A percentile compares a stretch with the other conserved stretches of the same genome.
Conservation (phyloP, 2,888 invertebrate species). For the Oscheius sp. region DNA sequence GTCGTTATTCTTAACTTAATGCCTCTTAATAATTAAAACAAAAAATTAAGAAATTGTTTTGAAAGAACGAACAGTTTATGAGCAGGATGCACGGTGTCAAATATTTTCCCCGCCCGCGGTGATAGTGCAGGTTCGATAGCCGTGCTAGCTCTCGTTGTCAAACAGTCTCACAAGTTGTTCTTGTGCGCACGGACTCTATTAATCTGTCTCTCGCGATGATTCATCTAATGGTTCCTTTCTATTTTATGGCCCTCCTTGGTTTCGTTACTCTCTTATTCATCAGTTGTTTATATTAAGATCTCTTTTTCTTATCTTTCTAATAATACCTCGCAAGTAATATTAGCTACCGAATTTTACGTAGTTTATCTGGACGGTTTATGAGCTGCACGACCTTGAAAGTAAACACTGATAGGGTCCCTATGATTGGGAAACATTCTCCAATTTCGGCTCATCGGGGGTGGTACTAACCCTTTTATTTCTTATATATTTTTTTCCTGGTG, state of each 20-base stretch:
- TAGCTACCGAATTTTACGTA: neutral
- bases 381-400: constrained; percentile 29
- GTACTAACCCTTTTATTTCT: neutral
- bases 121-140: constrained; percentile 30
- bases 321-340: neutral
- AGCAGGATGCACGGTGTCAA: constrained; percentile 23
- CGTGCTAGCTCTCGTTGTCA: constrained; percentile 25
- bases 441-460: no score
- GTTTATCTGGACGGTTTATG: constrained; percentile 24
- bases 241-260: neutral
- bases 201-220: constrained; percentile 11
- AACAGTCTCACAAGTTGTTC: constrained; percentile 30
- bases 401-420: constrained; percentile 22
- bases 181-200: constrained; percentile 22
- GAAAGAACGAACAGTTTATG: no score
- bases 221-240: constrained; percentile 1
- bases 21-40: no score
- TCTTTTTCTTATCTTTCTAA: neutral
- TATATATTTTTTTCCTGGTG: neutral
- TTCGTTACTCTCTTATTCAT: no score
- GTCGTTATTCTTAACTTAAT: no score
- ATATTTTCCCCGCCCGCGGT: no score
- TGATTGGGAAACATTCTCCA: neutral
- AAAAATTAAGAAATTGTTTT: no score
- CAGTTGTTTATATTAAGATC: no score